Conservation (phyloP, 2,113 vertebrate genomes). For the Crotalus viridis region DNA sequence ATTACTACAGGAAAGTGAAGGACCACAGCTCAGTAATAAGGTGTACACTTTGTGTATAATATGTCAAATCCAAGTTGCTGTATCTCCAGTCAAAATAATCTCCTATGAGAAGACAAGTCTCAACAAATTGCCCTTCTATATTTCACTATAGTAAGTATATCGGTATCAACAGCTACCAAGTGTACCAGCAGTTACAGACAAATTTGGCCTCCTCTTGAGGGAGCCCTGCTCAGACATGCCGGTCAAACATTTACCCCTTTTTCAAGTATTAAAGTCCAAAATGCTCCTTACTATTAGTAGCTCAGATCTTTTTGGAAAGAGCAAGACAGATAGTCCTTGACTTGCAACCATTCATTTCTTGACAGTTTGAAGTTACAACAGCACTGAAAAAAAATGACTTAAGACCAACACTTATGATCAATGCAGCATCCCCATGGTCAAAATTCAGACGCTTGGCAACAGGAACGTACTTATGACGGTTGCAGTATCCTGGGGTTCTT, state of each 20-base stretch:
- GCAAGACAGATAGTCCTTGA: neutral
- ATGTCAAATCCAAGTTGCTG: neutral
- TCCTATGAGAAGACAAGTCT: neutral
- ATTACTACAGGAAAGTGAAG: neutral
- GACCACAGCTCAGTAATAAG: neutral
- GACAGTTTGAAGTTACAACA: no score
- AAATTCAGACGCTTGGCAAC: no score
- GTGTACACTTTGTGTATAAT: neutral
- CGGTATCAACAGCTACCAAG: neutral
- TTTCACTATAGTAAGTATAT: neutral
- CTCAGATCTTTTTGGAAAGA: neutral
- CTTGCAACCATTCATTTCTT: no score
- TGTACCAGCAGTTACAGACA: neutral
- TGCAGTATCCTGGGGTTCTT: no score
- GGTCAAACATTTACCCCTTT: neutral
- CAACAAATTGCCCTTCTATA: neutral
- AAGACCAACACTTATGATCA: no score
- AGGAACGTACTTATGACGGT: no score
- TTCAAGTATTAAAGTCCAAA: neutral
- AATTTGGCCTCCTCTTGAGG: neutral
- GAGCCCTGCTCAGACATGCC: neutral
- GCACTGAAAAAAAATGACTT: no score
- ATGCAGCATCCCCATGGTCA: no score
- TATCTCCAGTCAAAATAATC: neutral
- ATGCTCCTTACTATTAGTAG: neutral